Conservation (phyloP, 2,113 vertebrate genomes). For the Neotoma lepida region DNA sequence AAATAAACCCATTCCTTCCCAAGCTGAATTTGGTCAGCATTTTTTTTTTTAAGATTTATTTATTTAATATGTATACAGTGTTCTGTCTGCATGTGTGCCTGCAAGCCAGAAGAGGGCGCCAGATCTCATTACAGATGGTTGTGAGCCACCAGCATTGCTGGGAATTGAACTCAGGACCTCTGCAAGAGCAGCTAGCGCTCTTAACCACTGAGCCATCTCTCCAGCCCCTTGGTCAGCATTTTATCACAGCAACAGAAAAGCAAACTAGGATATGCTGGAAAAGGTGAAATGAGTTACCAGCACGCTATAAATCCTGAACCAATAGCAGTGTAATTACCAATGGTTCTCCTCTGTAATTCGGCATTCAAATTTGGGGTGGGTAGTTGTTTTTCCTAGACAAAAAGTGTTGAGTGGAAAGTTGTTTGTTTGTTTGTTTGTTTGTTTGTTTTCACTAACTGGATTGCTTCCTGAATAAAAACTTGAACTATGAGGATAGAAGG, state of each 20-base stretch:
- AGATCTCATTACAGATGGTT: too few species aligned
- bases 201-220: too few species aligned
- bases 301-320: background rate
- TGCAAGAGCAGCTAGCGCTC: too few species aligned
- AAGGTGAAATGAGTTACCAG: background rate
- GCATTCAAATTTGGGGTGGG: background rate
- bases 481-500: background rate
- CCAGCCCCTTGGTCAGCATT: background rate
- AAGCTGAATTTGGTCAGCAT: background rate
- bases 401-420: background rate
- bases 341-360: background rate
- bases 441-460: background rate
- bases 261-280: background rate
- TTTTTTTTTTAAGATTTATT: background rate
- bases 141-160: too few species aligned
- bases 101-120: too few species aligned
- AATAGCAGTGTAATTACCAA: background rate
- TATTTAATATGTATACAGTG: too few species aligned
- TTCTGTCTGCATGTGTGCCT: too few species aligned
- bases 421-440: background rate
- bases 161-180: too few species aligned
- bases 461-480: background rate
- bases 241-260: background rate
- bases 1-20: background rate
- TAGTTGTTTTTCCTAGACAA: constrained; percentile 16